Evolutionary conservation across 2,888 invertebrate genomes (phyloP).

Genomic region (Dasysyrphus albostriatus): DNA sequence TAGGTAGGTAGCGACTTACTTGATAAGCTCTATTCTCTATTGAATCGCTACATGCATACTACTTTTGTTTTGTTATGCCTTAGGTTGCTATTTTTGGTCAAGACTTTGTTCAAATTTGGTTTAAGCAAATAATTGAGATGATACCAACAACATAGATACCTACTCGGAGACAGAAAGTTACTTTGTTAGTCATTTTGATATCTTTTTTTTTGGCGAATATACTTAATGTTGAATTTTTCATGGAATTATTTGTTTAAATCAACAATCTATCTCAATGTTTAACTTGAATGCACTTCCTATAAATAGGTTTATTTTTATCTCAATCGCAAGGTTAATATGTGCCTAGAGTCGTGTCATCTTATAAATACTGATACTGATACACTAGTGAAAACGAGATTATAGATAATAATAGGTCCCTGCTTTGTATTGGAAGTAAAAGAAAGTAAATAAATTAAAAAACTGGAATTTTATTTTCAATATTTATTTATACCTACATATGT

Average conservation of each 20-base stretch:
- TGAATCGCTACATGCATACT: background rate
- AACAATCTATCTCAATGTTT: background rate
- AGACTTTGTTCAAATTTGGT: background rate
- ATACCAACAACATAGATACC: background rate
- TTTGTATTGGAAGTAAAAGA: too few relatives aligned
- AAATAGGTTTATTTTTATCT: background rate
- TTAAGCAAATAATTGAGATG: slow-evolving; percentile 12
- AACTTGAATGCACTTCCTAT: background rate
- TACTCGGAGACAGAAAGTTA: background rate
- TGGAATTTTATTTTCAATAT: too few relatives aligned
- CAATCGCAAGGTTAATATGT: background rate
- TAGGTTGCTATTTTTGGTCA: background rate
- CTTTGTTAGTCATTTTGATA: background rate
- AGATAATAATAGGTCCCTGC: background rate
- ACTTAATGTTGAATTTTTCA: background rate
- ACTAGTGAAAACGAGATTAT: background rate
- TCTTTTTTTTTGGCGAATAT: background rate
- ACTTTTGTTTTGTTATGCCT: background rate
- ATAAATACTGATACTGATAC: background rate
- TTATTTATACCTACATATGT: too few relatives aligned
- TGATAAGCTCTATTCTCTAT: background rate
- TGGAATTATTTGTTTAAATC: background rate
- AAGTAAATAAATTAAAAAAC: too few relatives aligned
- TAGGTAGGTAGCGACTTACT: background rate
- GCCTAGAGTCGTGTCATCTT: background rate